phyloP scores from a whole-genome alignment of 1,140 invertebrate genomes.

The Calycopis cecrops region DNA sequence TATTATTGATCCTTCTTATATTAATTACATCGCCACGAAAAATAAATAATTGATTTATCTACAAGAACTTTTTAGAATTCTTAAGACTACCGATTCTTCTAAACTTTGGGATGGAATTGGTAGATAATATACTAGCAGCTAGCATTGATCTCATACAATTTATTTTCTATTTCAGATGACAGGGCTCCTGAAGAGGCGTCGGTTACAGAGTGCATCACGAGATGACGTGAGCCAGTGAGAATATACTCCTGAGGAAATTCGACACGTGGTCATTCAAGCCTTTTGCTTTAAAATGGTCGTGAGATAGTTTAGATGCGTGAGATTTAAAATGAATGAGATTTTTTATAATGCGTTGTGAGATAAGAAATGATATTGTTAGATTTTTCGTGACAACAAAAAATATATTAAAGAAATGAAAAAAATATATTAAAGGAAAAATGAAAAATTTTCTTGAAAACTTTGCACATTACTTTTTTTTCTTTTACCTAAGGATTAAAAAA shows the following conservation, averaged over 20 bases:
- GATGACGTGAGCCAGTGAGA: constrained; percentile 42
- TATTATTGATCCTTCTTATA: no score
- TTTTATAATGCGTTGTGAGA: constrained; percentile 66
- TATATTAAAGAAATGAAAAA: constrained; percentile 26
- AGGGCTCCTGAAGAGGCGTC: constrained; percentile 60
- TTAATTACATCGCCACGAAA: no score
- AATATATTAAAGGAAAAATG: constrained; percentile 28
- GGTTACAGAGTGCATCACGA: constrained; percentile 61
- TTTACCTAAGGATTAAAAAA: background rate
- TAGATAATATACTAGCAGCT: no score
- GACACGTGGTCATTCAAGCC: constrained; percentile 31
- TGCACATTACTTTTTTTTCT: background rate
- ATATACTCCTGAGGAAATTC: constrained; percentile 36
- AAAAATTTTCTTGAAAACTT: background rate
- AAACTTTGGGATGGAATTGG: no score
- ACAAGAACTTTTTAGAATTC: no score
- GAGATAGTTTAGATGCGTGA: constrained; percentile 27
- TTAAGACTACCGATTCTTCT: no score
- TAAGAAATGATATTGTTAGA: constrained; percentile 37
- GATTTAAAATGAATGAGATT: constrained; percentile 22
- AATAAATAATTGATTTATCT: no score
- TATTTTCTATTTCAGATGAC: constrained; percentile 59
- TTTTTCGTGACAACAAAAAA: constrained; percentile 46
- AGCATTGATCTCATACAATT: background rate
- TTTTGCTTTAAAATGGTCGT: constrained; percentile 34